These are phyloP conservation scores for Amitus sp. DNA, from an alignment of 2,888 invertebrate species.

Conservation along the genomic window DNA sequence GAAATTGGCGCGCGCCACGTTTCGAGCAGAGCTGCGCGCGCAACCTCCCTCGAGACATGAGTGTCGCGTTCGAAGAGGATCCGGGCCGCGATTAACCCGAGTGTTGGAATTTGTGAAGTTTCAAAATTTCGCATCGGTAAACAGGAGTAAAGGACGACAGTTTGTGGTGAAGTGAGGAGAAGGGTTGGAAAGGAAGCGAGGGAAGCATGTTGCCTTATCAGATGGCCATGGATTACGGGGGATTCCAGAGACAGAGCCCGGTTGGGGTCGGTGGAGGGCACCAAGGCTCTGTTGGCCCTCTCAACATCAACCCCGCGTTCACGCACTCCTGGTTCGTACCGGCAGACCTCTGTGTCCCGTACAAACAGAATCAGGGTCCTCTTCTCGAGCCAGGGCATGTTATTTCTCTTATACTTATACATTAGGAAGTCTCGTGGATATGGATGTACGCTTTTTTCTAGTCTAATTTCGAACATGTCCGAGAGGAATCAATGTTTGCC, in stretches of 20 bases:
- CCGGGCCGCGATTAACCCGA: constrained; percentile 12
- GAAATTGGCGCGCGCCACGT: not conserved
- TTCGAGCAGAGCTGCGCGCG: not conserved
- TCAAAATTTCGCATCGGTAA: constrained; percentile 4
- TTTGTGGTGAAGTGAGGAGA: constrained; percentile 4
- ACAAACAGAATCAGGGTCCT: constrained; percentile 81
- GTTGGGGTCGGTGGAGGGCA: constrained; percentile 71
- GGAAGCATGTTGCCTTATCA: constrained; percentile 85
- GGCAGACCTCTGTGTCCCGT: constrained; percentile 92
- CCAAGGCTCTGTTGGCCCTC: constrained; percentile 82
- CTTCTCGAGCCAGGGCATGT: constrained; percentile 94
- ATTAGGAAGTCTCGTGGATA: constrained; percentile 14
- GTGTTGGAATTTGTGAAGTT: constrained; percentile 21
- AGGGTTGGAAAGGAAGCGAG: constrained; percentile 17
- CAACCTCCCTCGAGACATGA: not conserved
- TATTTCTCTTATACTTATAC: constrained; percentile 69
- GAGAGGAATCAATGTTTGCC: too few species aligned
- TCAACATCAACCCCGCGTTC: constrained; percentile 82
- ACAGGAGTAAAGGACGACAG: not conserved
- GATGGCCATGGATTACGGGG: constrained; percentile 81
- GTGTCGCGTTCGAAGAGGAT: not conserved
- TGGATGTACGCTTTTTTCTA: too few species aligned
- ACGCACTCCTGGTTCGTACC: constrained; percentile 96
- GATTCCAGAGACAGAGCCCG: constrained; percentile 67
- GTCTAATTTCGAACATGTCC: too few species aligned